Evolutionary conservation across 2,888 invertebrate genomes (phyloP).

Genomic region (Melanotus villosus): DNA sequence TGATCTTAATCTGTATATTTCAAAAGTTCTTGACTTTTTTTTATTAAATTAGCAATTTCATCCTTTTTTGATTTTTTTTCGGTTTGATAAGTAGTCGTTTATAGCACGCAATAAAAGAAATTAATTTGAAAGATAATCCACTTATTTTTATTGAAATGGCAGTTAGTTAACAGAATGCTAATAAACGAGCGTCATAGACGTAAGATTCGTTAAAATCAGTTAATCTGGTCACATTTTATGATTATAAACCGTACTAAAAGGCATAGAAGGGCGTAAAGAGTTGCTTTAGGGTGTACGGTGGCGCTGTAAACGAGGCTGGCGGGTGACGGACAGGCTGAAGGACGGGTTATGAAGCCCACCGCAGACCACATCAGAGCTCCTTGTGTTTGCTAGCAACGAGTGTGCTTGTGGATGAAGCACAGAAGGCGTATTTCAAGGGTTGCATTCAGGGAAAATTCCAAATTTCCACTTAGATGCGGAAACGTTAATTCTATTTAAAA

Average conservation of each 20-base stretch:
- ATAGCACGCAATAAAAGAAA: too few species aligned
- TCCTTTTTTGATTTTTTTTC: too few species aligned
- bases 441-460: slow-evolving; percentile 39
- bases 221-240: slow-evolving; percentile 47
- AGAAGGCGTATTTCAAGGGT: slow-evolving; percentile 43
- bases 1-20: too few species aligned
- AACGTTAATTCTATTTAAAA: too few species aligned
- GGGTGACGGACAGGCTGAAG: slow-evolving; percentile 63
- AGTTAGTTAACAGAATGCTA: slow-evolving; percentile 20
- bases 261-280: slow-evolving; percentile 45
- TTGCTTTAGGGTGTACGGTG: slow-evolving; percentile 44
- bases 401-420: slow-evolving; percentile 47
- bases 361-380: slow-evolving; percentile 66
- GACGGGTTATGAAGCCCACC: slow-evolving; percentile 65
- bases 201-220: slow-evolving; percentile 42
- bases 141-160: not conserved
- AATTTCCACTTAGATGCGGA: too few species aligned
- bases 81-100: too few species aligned
- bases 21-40: too few species aligned
- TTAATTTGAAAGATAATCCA: not conserved
- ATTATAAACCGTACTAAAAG: slow-evolving; percentile 45
- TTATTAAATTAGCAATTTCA: too few species aligned
- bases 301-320: slow-evolving; percentile 45
- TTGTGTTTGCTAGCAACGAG: slow-evolving; percentile 58
- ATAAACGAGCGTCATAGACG: slow-evolving; percentile 6